A percentile compares a stretch with the other conserved stretches of the same genome.
phyloP scores from a whole-genome alignment of 2,888 invertebrate genomes.

The Cyclophora albipunctata region DNA sequence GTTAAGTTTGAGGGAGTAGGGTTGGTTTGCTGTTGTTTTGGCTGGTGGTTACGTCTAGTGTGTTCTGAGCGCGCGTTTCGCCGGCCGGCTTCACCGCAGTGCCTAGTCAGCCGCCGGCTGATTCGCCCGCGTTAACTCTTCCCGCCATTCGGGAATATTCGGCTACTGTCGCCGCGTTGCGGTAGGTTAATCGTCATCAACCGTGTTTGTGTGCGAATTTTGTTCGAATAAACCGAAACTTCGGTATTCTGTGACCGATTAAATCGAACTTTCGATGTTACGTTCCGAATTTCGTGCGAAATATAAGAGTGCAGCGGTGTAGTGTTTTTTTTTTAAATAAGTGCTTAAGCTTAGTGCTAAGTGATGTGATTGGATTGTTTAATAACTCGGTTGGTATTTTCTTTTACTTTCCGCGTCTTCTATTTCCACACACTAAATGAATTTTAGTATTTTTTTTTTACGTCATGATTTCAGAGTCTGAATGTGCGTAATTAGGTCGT shows the following conservation, averaged over 20 bases:
- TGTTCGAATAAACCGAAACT: conserved; percentile 26
- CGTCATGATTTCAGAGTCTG: too few species aligned
- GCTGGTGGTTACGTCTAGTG: conserved; percentile 45
- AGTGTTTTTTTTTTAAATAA: conserved; percentile 19
- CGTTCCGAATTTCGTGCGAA: conserved; percentile 33
- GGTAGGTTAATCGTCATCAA: conserved; percentile 47
- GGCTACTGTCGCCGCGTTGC: conserved; percentile 53
- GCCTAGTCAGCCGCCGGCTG: conserved; percentile 63
- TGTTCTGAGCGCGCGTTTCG: conserved; percentile 44
- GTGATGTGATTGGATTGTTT: conserved; percentile 18
- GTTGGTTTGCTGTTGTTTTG: conserved; percentile 22
- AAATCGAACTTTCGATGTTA: conserved; percentile 26
- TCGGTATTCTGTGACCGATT: conserved; percentile 27
- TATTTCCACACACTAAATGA: background rate
- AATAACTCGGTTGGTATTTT: conserved; percentile 6
- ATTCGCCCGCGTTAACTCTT: conserved; percentile 38
- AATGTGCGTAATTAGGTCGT: too few species aligned
- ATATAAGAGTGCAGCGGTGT: conserved; percentile 14
- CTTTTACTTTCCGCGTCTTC: background rate
- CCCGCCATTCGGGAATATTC: conserved; percentile 29
- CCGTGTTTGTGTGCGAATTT: conserved; percentile 32
- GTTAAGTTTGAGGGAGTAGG: conserved; percentile 29
- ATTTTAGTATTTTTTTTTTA: too few species aligned
- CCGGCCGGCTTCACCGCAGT: conserved; percentile 64
- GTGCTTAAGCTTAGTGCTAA: conserved; percentile 23